A percentile compares a stretch with the other conserved stretches of the same genome.
These are phyloP conservation scores for Acrossocheilus wenchowensis DNA, from an alignment of 2,797 vertebrate species.

Conservation along the genomic window DNA sequence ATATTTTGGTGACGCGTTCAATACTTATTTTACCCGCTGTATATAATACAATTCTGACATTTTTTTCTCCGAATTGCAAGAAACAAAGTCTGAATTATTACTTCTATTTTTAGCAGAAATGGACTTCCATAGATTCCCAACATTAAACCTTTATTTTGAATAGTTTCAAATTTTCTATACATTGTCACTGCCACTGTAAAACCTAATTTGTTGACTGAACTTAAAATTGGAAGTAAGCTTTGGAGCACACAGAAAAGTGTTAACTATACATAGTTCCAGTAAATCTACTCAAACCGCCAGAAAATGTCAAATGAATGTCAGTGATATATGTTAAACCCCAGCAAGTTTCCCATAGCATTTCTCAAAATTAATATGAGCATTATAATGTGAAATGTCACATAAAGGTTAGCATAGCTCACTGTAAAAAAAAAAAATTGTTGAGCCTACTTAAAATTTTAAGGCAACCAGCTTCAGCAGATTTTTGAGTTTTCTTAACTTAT, in stretches of 20 bases:
- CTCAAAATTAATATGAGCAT: background rate
- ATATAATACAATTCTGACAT: background rate
- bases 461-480: no score
- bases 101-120: background rate
- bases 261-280: background rate
- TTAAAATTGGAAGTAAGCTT: background rate
- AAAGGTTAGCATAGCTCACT: background rate
- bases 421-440: no score
- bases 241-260: background rate
- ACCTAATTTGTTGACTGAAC: background rate
- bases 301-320: background rate
- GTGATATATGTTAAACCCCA: background rate
- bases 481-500: no score
- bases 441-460: no score
- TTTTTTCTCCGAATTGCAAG: background rate
- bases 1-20: no score
- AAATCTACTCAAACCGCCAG: background rate
- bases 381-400: background rate
- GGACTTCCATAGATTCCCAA: background rate
- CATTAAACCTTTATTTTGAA: background rate
- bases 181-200: background rate
- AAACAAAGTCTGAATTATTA: background rate
- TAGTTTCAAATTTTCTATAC: background rate
- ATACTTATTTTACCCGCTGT: background rate
- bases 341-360: background rate